phyloP scores from a whole-genome alignment of 2,888 invertebrate genomes.

The Amiota communis region DNA sequence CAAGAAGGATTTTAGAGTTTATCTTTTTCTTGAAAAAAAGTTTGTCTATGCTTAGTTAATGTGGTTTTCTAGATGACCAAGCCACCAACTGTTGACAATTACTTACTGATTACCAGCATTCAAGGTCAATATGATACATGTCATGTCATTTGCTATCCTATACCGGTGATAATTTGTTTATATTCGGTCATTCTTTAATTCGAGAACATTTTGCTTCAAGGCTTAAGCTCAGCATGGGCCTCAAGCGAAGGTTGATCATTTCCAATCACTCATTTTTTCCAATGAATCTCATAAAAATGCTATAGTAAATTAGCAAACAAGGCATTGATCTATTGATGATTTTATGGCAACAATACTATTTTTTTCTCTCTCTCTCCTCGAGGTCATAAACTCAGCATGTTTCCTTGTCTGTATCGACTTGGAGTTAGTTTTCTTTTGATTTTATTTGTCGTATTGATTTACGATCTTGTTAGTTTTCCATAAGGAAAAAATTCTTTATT shows the following conservation, averaged over 20 bases:
- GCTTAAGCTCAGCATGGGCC: constrained; percentile 5
- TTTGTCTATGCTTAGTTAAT: too few species aligned
- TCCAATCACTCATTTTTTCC: constrained; percentile 3
- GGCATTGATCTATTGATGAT: constrained; percentile 35
- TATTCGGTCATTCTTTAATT: constrained; percentile 50
- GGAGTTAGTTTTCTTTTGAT: too few species aligned
- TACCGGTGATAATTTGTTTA: constrained; percentile 62
- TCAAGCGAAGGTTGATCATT: background rate
- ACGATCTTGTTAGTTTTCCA: constrained; percentile 48
- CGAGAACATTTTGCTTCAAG: background rate
- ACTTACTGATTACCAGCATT: too few species aligned
- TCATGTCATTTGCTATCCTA: background rate
- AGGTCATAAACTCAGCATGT: constrained; percentile 11
- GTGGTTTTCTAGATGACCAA: too few species aligned
- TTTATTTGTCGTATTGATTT: constrained; percentile 45
- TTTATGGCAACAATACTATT: background rate
- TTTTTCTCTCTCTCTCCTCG: background rate
- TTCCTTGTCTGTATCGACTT: background rate
- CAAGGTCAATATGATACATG: too few species aligned
- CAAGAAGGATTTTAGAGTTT: too few species aligned
- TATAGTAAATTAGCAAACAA: constrained; percentile 53
- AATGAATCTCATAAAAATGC: constrained; percentile 40
- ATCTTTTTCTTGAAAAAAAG: too few species aligned
- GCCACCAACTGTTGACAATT: too few species aligned
- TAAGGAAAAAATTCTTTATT: constrained; percentile 35